Evolutionary conservation across 2,797 vertebrate genomes (phyloP).

Genomic region (Platalea minor): DNA sequence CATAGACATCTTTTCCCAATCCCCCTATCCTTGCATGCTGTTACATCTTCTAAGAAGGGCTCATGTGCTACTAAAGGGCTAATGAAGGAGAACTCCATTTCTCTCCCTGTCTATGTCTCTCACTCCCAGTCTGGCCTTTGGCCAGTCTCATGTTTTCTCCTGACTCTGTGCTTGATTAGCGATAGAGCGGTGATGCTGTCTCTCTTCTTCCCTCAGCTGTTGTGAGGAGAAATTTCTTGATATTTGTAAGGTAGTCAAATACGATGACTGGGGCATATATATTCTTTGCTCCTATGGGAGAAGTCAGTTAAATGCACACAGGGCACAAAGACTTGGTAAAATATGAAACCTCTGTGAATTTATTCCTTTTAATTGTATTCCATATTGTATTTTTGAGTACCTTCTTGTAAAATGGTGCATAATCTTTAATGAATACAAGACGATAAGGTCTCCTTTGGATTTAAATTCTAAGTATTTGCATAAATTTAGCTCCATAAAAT

Average conservation of each 20-base stretch:
- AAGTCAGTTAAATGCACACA: background rate
- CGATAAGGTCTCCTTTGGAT: constrained; percentile 47
- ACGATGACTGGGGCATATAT: background rate
- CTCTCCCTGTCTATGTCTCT: background rate
- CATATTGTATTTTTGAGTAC: constrained; percentile 49
- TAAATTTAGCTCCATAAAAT: constrained; percentile 63
- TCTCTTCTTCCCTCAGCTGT: background rate
- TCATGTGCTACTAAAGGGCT: accelerated
- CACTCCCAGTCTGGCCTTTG: background rate
- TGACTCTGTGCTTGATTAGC: background rate
- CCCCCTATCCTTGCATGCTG: background rate
- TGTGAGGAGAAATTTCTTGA: background rate
- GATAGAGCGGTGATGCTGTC: background rate
- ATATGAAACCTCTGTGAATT: constrained; percentile 31
- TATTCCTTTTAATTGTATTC: constrained; percentile 56
- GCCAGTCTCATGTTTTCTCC: background rate
- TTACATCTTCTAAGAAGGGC: background rate
- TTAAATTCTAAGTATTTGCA: constrained; percentile 64
- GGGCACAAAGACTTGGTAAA: background rate
- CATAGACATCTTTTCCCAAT: accelerated
- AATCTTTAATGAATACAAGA: constrained; percentile 68
- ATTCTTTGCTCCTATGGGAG: background rate
- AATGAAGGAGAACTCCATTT: background rate
- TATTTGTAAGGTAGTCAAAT: background rate
- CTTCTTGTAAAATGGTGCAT: constrained; percentile 59